Evolutionary conservation across 2,113 vertebrate genomes (phyloP), one percentile per base, ranked within the genome.

Genomic region (Forbesichthys agassizii): DNA sequence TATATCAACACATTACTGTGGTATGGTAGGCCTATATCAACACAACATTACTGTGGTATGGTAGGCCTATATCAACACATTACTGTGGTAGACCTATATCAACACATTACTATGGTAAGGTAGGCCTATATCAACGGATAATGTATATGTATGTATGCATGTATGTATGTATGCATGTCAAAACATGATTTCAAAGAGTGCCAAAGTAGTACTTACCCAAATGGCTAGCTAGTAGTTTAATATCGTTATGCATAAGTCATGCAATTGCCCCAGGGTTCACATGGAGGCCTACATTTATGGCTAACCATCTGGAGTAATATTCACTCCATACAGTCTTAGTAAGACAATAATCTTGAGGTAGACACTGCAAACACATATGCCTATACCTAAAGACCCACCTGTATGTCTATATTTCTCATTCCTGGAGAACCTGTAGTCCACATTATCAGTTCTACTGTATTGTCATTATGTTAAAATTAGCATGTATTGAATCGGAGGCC

Each of bases 181-280:
- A 12, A 63, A 6, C 9, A 47, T 63, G 5, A 13, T 47, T 11
- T 46, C 11, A 18, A 14, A 6, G 12, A 64, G 48, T 18, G 8
- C 16, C 6, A 49, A 16, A 33, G 14, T 9, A 51, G 8, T 51
- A 10, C 27, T 48, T 64, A 51, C 27, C 48, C 78, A 88, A 84
- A 81, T 84, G 82, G 71, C 79, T 27, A 27, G 27, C 27, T 27
- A 27, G 75, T 71, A 74, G 78, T 76, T 84, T 84, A 78, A 77
- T 77, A 83, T 82, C 13, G 61, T 73, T 68, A 87, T 91, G 77
- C 74, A 89, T 91, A 88, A 91, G 86, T 91, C 84, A 91, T 89
- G 80, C 69, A 69, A 76, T 85, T 73, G 88, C 88, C 86, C 82
- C 84, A 57, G 85, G 89, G 71, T 80, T 82, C 80, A 81, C 48